Evolutionary conservation across 1,140 invertebrate genomes (phyloP).

Genomic region (Aphelenchoides fujianensis): DNA sequence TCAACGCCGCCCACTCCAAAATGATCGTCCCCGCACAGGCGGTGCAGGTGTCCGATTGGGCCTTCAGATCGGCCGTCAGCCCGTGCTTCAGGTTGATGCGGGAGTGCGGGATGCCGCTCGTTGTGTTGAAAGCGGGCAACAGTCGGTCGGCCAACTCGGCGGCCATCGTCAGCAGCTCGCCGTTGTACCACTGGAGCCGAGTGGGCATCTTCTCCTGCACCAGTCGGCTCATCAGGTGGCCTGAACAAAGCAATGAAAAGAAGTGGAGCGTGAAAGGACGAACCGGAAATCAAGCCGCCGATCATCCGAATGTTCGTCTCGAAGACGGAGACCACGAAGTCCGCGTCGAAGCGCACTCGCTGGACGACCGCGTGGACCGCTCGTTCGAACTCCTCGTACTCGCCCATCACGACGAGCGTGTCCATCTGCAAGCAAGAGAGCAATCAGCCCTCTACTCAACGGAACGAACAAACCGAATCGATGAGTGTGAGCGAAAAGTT

Average conservation of each 20-base stretch:
- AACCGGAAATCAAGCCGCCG: constrained; percentile 70
- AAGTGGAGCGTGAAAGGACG: not conserved
- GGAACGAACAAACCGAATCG: constrained; percentile 87
- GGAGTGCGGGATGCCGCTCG: constrained; percentile 92
- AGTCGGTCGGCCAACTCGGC: constrained; percentile 85
- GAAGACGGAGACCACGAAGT: constrained; percentile 93
- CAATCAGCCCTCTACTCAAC: constrained; percentile 60
- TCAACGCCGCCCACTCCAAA: constrained; percentile 90
- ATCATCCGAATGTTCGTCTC: constrained; percentile 95
- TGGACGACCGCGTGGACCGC: constrained; percentile 79
- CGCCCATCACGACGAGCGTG: constrained; percentile 83
- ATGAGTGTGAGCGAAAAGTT: constrained; percentile 93
- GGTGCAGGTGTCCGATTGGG: constrained; percentile 76
- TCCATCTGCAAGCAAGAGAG: constrained; percentile 65
- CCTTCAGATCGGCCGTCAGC: constrained; percentile 74
- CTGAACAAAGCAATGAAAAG: constrained; percentile 64
- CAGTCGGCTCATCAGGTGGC: constrained; percentile 82
- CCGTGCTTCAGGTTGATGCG: constrained; percentile 86
- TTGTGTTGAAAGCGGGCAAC: constrained; percentile 92
- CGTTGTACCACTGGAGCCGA: constrained; percentile 83
- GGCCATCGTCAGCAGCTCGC: constrained; percentile 82
- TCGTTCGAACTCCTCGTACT: constrained; percentile 87
- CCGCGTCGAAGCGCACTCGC: constrained; percentile 80
- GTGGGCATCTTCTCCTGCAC: constrained; percentile 73
- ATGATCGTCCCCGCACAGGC: constrained; percentile 96